phyloP scores from a whole-genome alignment of 2,113 vertebrate species.

The Phaethornis superciliosus region DNA sequence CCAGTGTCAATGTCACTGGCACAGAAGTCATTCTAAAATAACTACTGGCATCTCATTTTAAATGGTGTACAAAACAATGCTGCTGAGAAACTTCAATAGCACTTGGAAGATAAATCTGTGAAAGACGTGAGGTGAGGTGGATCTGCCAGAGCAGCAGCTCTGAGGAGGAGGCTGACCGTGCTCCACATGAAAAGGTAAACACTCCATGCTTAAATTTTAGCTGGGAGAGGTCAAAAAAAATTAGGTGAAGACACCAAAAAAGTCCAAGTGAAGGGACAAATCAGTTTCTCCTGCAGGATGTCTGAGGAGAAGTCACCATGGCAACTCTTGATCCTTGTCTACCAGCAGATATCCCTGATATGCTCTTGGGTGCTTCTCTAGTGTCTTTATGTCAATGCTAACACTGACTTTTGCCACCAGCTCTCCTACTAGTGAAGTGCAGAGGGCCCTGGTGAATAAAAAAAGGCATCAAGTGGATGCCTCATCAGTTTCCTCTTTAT shows the following conservation, averaged over 20 bases:
- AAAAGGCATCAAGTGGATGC: not conserved
- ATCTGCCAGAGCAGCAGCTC: not conserved
- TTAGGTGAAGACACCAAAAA: not conserved
- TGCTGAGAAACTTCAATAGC: not conserved
- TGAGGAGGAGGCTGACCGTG: not conserved
- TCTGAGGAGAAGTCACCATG: rapidly evolving
- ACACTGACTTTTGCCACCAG: not conserved
- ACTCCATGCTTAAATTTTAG: not conserved
- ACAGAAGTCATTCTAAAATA: not conserved
- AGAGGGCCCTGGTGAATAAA: not conserved
- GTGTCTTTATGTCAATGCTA: not conserved
- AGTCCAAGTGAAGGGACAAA: too few species aligned
- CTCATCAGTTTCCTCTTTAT: not conserved
- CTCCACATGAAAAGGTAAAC: not conserved
- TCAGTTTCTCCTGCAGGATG: not conserved
- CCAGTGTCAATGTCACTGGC: not conserved
- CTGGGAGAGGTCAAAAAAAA: not conserved
- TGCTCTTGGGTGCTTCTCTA: rapidly evolving
- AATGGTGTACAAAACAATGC: not conserved
- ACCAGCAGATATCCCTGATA: not conserved
- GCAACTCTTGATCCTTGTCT: not conserved
- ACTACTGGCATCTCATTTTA: not conserved
- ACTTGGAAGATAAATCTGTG: not conserved
- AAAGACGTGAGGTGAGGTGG: rapidly evolving
- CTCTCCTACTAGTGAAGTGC: not conserved